Evolutionary conservation across 2,888 invertebrate species (phyloP).

Genomic region (Dasypolia templi): DNA sequence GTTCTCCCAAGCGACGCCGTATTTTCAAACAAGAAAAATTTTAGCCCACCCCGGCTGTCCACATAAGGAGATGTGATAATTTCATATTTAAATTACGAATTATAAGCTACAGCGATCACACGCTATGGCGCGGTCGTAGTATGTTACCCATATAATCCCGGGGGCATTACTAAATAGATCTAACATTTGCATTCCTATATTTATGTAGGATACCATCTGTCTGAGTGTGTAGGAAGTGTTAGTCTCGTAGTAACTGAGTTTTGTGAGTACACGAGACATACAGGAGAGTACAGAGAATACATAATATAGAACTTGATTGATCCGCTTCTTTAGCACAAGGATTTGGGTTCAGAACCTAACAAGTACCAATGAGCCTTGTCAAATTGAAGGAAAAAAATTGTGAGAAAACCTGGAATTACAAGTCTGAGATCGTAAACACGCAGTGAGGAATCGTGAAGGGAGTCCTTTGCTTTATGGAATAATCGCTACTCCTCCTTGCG

Average conservation of each 20-base stretch:
- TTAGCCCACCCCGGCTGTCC: background rate
- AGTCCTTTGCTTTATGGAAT: too few relatives aligned
- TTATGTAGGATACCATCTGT: slow-evolving; percentile 54
- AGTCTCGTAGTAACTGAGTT: slow-evolving; percentile 40
- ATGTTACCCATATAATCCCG: slow-evolving; percentile 61
- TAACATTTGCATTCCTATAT: slow-evolving; percentile 66
- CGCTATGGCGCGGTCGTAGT: slow-evolving; percentile 40
- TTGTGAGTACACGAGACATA: slow-evolving; percentile 18
- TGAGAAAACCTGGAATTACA: background rate
- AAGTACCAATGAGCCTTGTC: background rate
- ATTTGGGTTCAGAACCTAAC: background rate
- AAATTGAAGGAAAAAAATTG: background rate
- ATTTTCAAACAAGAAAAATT: slow-evolving; percentile 29
- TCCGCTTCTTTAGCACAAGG: too few relatives aligned
- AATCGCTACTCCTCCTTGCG: too few relatives aligned
- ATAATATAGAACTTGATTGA: background rate
- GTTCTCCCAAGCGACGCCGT: slow-evolving; percentile 23
- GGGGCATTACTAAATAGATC: slow-evolving; percentile 65
- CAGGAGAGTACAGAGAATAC: too few relatives aligned
- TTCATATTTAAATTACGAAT: slow-evolving; percentile 69
- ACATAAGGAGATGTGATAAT: slow-evolving; percentile 53
- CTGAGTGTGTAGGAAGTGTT: slow-evolving; percentile 26
- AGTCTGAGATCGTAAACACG: background rate
- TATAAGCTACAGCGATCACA: slow-evolving; percentile 66
- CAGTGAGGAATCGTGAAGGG: background rate